Conservation (phyloP, 2,797 vertebrate species). For the Phrynocephalus guinanensis region DNA sequence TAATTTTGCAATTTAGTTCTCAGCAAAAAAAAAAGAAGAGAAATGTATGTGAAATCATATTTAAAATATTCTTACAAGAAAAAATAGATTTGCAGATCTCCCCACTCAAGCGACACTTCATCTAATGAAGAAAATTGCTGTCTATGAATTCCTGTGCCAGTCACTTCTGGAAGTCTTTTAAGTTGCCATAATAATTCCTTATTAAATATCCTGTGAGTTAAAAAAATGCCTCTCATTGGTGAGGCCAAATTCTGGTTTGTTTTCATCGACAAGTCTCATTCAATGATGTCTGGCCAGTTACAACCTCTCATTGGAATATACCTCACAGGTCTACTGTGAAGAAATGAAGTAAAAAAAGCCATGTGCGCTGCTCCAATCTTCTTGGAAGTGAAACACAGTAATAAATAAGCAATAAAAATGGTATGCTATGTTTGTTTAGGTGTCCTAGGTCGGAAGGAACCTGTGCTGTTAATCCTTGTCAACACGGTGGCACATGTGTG, state of each 20-base stretch:
- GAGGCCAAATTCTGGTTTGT: not conserved
- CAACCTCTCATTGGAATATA: not conserved
- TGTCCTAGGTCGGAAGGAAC: conserved; percentile 94
- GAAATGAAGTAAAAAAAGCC: not conserved
- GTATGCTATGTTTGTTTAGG: conserved; percentile 72
- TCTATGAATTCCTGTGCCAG: too few relatives aligned
- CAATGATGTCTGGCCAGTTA: not conserved
- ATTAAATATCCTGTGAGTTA: not conserved
- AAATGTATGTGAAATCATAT: not conserved
- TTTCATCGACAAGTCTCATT: not conserved
- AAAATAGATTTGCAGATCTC: not conserved
- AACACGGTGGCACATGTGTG: conserved; percentile 91
- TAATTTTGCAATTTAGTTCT: not conserved
- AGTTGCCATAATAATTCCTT: too few relatives aligned
- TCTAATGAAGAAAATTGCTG: too few relatives aligned
- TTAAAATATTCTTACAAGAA: not conserved
- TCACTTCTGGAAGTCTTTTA: too few relatives aligned
- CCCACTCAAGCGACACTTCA: too few relatives aligned
- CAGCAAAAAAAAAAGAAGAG: not conserved
- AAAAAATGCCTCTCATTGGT: not conserved
- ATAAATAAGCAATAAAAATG: not conserved
- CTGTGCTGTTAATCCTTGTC: conserved; percentile 88
- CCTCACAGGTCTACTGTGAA: not conserved
- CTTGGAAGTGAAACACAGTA: not conserved
- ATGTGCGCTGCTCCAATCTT: not conserved